These are phyloP conservation scores for Synergus umbraculus DNA, from an alignment of 2,888 invertebrate species.

Conservation along the genomic window DNA sequence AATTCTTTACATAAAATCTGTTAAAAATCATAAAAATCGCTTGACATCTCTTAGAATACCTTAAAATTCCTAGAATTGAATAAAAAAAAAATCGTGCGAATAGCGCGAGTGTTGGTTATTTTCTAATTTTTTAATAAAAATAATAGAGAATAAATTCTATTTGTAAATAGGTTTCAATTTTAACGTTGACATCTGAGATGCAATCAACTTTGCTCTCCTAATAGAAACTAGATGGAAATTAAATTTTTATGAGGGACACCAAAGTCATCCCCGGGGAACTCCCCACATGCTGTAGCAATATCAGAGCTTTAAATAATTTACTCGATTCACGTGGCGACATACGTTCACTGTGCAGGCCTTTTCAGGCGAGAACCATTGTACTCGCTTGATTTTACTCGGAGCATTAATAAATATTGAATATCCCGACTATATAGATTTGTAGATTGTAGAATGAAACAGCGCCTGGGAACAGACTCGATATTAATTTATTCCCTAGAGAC, in stretches of 20 bases:
- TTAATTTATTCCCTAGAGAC: constrained; percentile 5
- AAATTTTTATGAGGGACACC: constrained; percentile 33
- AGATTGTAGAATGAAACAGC: not conserved
- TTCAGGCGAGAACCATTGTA: constrained; percentile 25
- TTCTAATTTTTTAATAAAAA: not conserved
- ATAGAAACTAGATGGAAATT: constrained; percentile 30
- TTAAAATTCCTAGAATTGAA: no score
- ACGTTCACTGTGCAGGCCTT: not conserved
- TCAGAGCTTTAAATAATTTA: constrained; percentile 39
- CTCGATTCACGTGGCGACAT: constrained; percentile 33
- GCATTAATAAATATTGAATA: constrained; percentile 32
- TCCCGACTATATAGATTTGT: not conserved
- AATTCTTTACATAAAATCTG: no score
- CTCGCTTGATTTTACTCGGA: constrained; percentile 3
- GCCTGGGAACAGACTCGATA: not conserved
- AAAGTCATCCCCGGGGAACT: constrained; percentile 32
- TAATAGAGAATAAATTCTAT: not conserved
- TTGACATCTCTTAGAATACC: no score
- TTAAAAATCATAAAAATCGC: no score
- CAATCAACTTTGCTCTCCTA: constrained; percentile 24
- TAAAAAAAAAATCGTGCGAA: no score
- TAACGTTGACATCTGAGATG: not conserved
- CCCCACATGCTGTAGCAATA: constrained; percentile 35
- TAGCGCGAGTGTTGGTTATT: no score
- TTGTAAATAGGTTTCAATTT: not conserved